Conservation (phyloP, 2,113 vertebrate genomes). For the Lasiurus cinereus region DNA sequence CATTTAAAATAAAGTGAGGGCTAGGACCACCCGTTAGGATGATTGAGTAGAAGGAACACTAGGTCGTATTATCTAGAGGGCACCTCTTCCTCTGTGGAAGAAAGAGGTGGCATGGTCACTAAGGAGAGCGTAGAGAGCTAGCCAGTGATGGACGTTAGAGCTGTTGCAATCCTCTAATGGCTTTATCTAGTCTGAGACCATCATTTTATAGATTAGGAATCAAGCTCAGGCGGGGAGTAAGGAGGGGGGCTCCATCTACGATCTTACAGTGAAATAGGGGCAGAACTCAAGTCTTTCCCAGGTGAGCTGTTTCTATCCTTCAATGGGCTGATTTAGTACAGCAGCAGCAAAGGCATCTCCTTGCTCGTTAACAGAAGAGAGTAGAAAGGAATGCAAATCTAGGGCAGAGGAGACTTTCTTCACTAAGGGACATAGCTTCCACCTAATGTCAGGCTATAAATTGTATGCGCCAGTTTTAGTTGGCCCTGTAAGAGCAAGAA, state of each 20-base stretch:
- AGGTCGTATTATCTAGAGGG: not conserved
- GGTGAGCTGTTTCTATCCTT: not conserved
- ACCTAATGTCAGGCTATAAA: not conserved
- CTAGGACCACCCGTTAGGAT: not conserved
- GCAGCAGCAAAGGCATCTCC: not conserved
- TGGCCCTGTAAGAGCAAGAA: not conserved
- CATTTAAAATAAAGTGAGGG: conserved; percentile 19
- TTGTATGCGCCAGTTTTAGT: not conserved
- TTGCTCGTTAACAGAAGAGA: not conserved
- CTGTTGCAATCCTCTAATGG: not conserved
- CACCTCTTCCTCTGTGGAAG: not conserved
- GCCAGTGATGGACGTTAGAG: not conserved
- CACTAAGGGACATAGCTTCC: not conserved
- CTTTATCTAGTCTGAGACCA: not conserved
- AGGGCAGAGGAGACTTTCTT: not conserved
- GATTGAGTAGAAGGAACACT: not conserved
- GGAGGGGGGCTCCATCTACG: not conserved
- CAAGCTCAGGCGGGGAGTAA: not conserved
- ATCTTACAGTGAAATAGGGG: not conserved
- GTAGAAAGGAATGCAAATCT: not conserved
- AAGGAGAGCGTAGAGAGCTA: not conserved
- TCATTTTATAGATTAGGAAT: not conserved
- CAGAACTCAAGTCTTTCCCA: not conserved
- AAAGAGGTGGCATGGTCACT: not conserved
- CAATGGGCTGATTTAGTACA: not conserved